Base-by-base conservation (phyloP, 2,113 vertebrate species). In the Chunga burmeisteri region DNA sequence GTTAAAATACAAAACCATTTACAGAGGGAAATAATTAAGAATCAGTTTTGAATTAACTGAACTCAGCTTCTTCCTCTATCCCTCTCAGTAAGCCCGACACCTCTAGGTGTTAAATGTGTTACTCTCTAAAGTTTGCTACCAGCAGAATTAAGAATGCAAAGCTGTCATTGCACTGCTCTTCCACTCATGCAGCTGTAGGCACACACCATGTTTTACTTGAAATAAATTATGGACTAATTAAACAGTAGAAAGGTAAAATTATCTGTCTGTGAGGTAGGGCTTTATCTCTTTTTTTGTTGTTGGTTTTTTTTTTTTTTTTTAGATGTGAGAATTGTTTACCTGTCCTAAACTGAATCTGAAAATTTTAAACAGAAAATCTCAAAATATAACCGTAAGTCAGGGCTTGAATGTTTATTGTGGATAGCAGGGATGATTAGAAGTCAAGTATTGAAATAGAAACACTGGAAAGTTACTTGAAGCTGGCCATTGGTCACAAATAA, bases 71-170 rank as follows among this genome's bases (percentile, higher is more conserved):
- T 49, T 90, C 4, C 11, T 66, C 25, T 50, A 5, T n/a, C 7
- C n/a, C 27, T 63, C 59, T 46, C 34, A 32, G 42, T 59, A 82
- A 79, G 30, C 5, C 5, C 7, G 53, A 17, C 3, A 5, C 12
- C 27, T 90, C 26, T 13, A 32, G 2, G 3, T 46, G 4, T 74
- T 78, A 40, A 56, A 6, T 0, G 0, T 19, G 2, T 58, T 36
- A 34, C 42, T 81, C 13, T 73, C 27, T 58, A 2, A 72, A 55
- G 6, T 40, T 13, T 71, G 38, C 9, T 23, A 49, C 26, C 22
- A 91, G 46, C 50, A 85, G 46, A 84, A 36, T 25, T 73, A 50
- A 46, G 23, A 68, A 56, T 46, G 65, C 14, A 59, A 61, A 78
- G 6, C 20, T 87, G 23, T 21, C 9, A 2, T 38, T 47, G 13